Percentiles rank a stretch among this genome's conserved stretches.
Evolutionary conservation across 2,888 invertebrate genomes (phyloP).

Genomic region (Imbricaverruca yamaguchii): DNA sequence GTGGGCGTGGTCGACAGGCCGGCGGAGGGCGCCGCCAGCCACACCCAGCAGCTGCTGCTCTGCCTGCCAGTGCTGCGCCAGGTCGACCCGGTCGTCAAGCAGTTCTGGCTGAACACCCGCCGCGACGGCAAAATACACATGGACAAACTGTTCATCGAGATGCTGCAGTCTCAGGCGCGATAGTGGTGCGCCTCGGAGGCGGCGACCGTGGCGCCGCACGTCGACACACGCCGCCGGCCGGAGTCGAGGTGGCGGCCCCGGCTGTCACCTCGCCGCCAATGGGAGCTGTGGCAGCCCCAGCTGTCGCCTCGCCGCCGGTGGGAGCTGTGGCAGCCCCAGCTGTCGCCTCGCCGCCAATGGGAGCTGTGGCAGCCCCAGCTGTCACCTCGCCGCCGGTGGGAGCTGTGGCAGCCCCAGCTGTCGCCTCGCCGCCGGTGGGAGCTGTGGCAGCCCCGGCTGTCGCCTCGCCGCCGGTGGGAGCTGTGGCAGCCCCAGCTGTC

Average conservation of each 20-base stretch:
- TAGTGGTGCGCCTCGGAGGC: background rate
- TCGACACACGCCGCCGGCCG: background rate
- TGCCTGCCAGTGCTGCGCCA: conserved; percentile 81
- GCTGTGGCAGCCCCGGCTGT: background rate
- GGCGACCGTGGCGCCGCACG: background rate
- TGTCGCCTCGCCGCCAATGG: background rate
- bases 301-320: background rate
- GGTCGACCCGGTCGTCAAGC: conserved; percentile 77
- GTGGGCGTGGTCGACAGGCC: conserved; percentile 33
- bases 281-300: background rate
- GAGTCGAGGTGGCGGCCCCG: background rate
- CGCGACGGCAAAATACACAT: conserved; percentile 81
- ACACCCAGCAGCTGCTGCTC: conserved; percentile 77
- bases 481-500: too few species aligned
- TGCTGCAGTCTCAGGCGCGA: conserved; percentile 67
- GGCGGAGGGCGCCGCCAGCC: conserved; percentile 42
- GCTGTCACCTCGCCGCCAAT: background rate
- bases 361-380: too few species aligned
- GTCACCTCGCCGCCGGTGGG: too few species aligned
- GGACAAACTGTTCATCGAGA: conserved; percentile 94
- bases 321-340: background rate
- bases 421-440: background rate
- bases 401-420: too few species aligned
- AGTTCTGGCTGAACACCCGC: conserved; percentile 83
- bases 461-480: too few species aligned